These are phyloP conservation scores for Heterohyrax brucei DNA, from an alignment of 2,797 vertebrate genomes.

Conservation along the genomic window DNA sequence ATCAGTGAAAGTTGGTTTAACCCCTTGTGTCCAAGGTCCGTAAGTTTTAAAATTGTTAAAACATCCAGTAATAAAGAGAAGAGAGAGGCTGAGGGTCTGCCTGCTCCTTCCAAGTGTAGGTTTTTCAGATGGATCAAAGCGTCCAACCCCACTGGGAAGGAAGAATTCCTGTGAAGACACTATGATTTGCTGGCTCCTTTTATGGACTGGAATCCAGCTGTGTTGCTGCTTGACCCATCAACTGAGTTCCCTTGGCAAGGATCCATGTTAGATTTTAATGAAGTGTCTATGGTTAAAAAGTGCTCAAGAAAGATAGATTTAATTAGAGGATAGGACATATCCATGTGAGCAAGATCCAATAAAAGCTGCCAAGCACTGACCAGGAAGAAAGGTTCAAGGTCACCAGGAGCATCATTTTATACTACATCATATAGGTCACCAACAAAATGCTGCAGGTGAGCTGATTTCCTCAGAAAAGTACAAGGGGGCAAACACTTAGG, in stretches of 20 bases:
- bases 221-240: slow-evolving; percentile 55
- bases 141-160: slow-evolving; percentile 41
- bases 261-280: slow-evolving; percentile 55
- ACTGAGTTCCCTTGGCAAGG: slow-evolving; percentile 67
- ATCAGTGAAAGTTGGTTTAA: slow-evolving; percentile 90
- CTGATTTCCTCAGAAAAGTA: neutral
- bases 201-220: slow-evolving; percentile 64
- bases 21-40: slow-evolving; percentile 85
- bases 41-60: slow-evolving; percentile 65
- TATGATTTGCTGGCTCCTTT: slow-evolving; percentile 54
- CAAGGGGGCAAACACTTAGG: accelerated
- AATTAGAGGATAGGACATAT: slow-evolving; percentile 23
- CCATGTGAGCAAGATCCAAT: neutral
- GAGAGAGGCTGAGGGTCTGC: neutral
- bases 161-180: slow-evolving; percentile 50
- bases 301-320: slow-evolving; percentile 57
- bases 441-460: neutral
- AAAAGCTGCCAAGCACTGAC: neutral
- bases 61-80: slow-evolving; percentile 42
- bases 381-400: slow-evolving; percentile 22
- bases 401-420: neutral
- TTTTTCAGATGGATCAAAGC: slow-evolving; percentile 66
- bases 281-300: slow-evolving; percentile 55
- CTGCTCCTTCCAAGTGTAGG: slow-evolving; percentile 50
- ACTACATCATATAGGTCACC: neutral